Conservation (phyloP, 2,888 invertebrate species). For the Microctonus aethiopoides region DNA sequence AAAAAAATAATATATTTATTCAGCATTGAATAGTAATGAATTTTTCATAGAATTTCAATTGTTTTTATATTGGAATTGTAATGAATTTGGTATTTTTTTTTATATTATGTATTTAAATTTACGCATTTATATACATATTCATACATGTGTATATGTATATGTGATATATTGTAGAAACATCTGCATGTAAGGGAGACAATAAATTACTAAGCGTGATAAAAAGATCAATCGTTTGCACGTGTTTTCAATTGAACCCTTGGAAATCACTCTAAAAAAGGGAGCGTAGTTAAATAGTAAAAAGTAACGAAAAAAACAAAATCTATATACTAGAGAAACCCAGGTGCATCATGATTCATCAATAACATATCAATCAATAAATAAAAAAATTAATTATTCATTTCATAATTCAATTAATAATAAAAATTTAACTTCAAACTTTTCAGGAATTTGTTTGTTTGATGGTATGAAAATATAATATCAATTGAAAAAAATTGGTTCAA, state of each 20-base stretch:
- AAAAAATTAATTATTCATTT: too few relatives aligned
- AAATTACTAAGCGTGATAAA: slow-evolving; percentile 21
- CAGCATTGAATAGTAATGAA: too few relatives aligned
- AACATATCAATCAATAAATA: slow-evolving; percentile 28
- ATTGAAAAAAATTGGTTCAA: slow-evolving; percentile 8
- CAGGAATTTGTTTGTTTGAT: too few relatives aligned
- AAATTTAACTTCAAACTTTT: too few relatives aligned
- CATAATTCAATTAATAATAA: too few relatives aligned
- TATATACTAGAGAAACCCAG: slow-evolving; percentile 39
- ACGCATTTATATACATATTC: neutral
- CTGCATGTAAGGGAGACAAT: neutral
- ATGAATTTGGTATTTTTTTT: neutral
- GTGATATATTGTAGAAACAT: neutral
- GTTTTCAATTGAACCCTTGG: slow-evolving; percentile 15
- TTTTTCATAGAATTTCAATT: too few relatives aligned
- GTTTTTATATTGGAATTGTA: neutral
- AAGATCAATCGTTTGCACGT: slow-evolving; percentile 41
- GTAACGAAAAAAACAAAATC: neutral
- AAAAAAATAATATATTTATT: too few relatives aligned
- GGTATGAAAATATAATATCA: neutral
- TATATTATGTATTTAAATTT: too few relatives aligned
- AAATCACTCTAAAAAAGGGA: neutral
- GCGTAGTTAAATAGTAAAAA: neutral
- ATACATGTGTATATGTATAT: neutral
- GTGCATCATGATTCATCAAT: slow-evolving; percentile 50